Conservation (phyloP, 2,888 invertebrate species). For the Ernsta delagoae region DNA sequence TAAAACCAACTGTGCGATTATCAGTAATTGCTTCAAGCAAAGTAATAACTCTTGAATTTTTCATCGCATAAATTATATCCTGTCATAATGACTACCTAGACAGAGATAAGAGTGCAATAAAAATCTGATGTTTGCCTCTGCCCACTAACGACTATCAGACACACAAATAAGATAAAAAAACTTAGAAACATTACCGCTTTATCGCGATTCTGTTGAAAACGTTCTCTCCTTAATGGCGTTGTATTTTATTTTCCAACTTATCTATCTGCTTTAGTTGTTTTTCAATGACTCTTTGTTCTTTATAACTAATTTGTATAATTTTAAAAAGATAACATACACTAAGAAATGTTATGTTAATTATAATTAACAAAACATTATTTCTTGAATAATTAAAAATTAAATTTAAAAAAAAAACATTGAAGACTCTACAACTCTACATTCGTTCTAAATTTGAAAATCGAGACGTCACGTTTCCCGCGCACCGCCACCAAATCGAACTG, state of each 20-base stretch:
- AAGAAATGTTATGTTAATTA: no score
- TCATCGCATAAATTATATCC: slow-evolving; percentile 31
- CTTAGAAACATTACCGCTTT: slow-evolving; percentile 70
- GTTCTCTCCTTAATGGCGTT: slow-evolving; percentile 38
- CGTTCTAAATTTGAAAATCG: slow-evolving; percentile 14
- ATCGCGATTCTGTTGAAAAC: slow-evolving; percentile 60
- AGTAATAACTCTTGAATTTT: slow-evolving; percentile 27
- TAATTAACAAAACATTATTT: no score
- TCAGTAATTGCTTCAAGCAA: slow-evolving; percentile 12
- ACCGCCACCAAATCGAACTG: not conserved
- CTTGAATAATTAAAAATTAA: no score
- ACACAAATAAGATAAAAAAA: slow-evolving; percentile 70
- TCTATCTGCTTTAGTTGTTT: slow-evolving; percentile 29
- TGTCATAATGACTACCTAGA: slow-evolving; percentile 45
- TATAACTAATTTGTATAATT: not conserved
- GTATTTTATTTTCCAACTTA: slow-evolving; percentile 36
- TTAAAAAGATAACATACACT: no score
- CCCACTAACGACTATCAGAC: slow-evolving; percentile 65
- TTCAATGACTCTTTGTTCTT: slow-evolving; percentile 33
- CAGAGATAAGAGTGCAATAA: slow-evolving; percentile 63
- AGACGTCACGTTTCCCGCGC: not conserved
- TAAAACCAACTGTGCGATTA: slow-evolving; percentile 14
- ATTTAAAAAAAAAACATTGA: no score
- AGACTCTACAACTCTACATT: slow-evolving; percentile 13
- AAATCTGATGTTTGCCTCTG: slow-evolving; percentile 68